Base-by-base conservation (phyloP, 2,113 vertebrate genomes). In the Manacus vitellinus region DNA sequence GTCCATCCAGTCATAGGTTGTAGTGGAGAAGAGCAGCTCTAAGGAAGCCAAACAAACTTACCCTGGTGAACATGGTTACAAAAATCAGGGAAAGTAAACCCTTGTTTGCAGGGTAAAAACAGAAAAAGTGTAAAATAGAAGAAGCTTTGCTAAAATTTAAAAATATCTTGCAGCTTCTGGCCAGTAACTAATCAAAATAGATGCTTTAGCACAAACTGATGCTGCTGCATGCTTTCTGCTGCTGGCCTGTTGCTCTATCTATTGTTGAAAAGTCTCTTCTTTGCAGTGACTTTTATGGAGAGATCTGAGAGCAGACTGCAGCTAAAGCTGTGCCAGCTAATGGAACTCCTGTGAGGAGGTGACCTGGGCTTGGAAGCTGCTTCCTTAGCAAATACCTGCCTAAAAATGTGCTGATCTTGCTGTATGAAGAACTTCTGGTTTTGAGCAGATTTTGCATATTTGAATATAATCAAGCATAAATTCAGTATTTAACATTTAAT, bases 401-500 rank as follows among this genome's bases (percentile, higher is more conserved):
- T 47, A 14, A 68, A 94, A 88, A 88, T 80, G 31, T 77, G 75
- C 89, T 88, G 85, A 95, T 88, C 27, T 73, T 73, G 51, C 62
- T 77, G 30, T 35, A n/a, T 15, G 27, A 51, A 70, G 55, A 77
- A 51, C 30, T 85, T 72, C 61, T 66, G 39, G 16, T 12, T 85
- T 90, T 74, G 43, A 90, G 72, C 81, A 76, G 83, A 39, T 84
- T 89, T 90, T 95, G 75, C 88, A 65, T 65, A 66, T 90, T 84
- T 76, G 11, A 65, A 61, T 93, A 76, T 51, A 87, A 59, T 81
- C 47, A 85, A 82, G 56, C 54, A 68, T 63, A 86, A 94, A 85
- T 78, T 82, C 56, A 54, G 62, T 93, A 62, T 84, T 95, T 93
- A 82, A 78, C 33, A 59, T 93, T 95, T 58, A 93, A 94, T 94